Conservation (phyloP, 2,888 invertebrate species). For the Cantharis rustica region DNA sequence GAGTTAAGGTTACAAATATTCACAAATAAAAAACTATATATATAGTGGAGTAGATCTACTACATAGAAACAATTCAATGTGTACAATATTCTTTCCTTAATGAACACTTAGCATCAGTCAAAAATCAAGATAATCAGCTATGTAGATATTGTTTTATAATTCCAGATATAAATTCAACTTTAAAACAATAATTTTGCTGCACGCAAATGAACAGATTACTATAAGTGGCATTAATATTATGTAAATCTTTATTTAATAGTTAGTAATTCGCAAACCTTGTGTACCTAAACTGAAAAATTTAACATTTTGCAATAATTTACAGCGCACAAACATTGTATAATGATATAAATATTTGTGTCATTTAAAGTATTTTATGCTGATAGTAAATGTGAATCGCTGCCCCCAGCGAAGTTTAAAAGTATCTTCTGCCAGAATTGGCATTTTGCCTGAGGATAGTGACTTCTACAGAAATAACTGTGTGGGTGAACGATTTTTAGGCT, state of each 20-base stretch:
- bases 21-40: background rate
- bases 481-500: conserved; percentile 37
- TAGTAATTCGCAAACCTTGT: background rate
- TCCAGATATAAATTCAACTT: background rate
- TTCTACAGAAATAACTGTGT: conserved; percentile 45
- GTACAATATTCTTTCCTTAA: no score
- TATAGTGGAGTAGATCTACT: no score
- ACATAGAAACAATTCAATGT: no score
- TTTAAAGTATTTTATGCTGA: background rate
- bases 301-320: background rate
- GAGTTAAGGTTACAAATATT: background rate
- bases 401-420: conserved; percentile 43
- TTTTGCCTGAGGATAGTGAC: conserved; percentile 36
- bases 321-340: background rate
- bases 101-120: no score
- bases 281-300: background rate
- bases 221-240: background rate
- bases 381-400: background rate
- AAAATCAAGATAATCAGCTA: no score
- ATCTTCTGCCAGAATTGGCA: conserved; percentile 48
- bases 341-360: background rate
- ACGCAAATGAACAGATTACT: background rate
- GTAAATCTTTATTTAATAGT: background rate
- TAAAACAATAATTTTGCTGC: background rate
- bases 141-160: no score